These are phyloP conservation scores for Emydoidea blandingii DNA, from an alignment of 2,797 vertebrate species.

Conservation along the genomic window DNA sequence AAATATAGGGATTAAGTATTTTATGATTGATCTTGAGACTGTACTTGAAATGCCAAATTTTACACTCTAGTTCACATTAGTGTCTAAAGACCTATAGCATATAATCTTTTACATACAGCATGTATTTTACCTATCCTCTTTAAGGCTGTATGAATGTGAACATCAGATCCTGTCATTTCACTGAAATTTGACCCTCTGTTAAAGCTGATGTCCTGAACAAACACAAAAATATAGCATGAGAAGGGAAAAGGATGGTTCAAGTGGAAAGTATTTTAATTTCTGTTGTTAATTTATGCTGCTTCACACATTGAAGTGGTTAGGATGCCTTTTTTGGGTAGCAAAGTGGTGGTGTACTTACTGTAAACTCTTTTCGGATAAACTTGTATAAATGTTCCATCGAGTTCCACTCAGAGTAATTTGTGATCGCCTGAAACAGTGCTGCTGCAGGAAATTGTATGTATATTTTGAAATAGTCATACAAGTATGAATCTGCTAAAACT, in stretches of 20 bases:
- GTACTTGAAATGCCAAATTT: not conserved
- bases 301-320: accelerated
- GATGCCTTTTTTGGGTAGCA: accelerated
- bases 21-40: not conserved
- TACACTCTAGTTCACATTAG: not conserved
- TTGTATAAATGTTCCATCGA: not conserved
- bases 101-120: not conserved
- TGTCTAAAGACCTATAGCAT: accelerated
- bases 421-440: not conserved
- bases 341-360: not conserved
- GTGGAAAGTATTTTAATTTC: conserved; percentile 4
- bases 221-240: not conserved
- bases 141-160: accelerated
- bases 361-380: not conserved
- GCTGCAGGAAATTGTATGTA: not conserved
- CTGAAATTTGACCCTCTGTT: not conserved
- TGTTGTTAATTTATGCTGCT: not conserved
- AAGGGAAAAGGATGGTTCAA: not conserved
- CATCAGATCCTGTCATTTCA: not conserved
- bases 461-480: not conserved
- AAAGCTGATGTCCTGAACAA: not conserved
- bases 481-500: not conserved
- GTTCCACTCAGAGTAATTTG: not conserved
- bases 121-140: not conserved
- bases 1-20: not conserved